Evolutionary conservation across 1,140 invertebrate genomes (phyloP), one percentile per base, ranked within the genome.

Genomic region (Ostrea denselamellosa): DNA sequence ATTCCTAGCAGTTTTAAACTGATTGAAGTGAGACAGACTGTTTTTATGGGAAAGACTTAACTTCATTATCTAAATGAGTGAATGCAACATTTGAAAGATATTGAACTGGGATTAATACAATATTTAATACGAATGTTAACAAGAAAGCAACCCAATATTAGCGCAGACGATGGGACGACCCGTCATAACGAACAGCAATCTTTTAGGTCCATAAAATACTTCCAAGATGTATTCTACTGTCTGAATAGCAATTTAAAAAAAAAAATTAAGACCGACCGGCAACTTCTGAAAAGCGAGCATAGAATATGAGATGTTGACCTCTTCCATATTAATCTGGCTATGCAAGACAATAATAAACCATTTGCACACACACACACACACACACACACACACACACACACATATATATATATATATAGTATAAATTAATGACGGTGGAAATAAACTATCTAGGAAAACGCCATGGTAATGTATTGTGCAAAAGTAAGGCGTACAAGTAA

Each of bases 71-170:
- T 44, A 28, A 77, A 34, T 77, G 68, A 14, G 28, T 17, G 5
- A 77, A 77, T 77, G 25, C 28, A 77, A 77, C 68, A 77, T 77
- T 9, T 28, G 68, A 77, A 34, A 77, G 68, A 28, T 12, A 25
- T 14, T 34, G 14, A 77, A 34, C 25, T 77, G 68, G 17, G 56
- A 62, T 19, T 19, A n/a, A 19, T 62, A 62, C 56, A 62, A 62
- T 62, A 19, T 62, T 62, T 62, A 14, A 62, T 19, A n/a, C 19
- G 56, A 62, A 62, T 62, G 17, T 62, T 62, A 62, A 62, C n/a
- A 19, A 19, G n/a, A 0, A 62, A 12, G 5, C 7, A 19, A 62
- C 14, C 17, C 17, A 19, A 7, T 62, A 62, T 62, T 7, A 10
- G 9, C 14, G 68, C 28, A 14, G 68, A 14, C 9, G 25, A 28